Evolutionary conservation across 92 coral and sea anemone genomes (phyloP), one percentile per base, ranked within the genome.

Genomic region (Zoanthus sansibaricus): DNA sequence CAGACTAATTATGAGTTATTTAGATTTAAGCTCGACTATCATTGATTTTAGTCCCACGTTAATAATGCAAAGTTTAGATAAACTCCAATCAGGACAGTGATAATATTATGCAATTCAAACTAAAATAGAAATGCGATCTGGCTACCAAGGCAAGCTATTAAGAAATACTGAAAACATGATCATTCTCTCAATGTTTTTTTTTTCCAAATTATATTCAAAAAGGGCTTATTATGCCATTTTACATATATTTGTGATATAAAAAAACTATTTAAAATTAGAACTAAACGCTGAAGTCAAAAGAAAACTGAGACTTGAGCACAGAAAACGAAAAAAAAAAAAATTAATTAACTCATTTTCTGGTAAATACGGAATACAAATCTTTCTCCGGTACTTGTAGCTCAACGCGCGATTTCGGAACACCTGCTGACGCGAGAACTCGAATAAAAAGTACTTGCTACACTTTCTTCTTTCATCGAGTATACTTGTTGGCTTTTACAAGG

Each of bases 401-500:
- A 64, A 66, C 74, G 75, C 46, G 18, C 85, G 66, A 20, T 46
- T 46, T 80, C 46, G 74, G 85, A 64, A 64, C 85, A 80, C 66
- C 18, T 44, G 75, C 66, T 80, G 70, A 80, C 75, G 75, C 85
- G 75, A 80, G 49, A 66, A 66, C 44, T 80, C 75, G 85, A 80
- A 42, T 62, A 80, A 80, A 80, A 46, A 37, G 42, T 37, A 0
- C 42, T 37, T 16, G 45, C 59, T 67, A 72, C 75, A 32, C 72
- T 25, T 66, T 80, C 85, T 80, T 80, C 85, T 80, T 49, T 80
- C 85, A 80, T 80, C 85, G 18, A 72, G 61, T 79, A 42, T 42
- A 71, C 45, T 9, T 79, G 72, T 51, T 64, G 85, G 75, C 55
- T 69, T 80, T 62, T 64, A 74, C 10, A 64, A 71, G 75, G 61